Base-by-base conservation (phyloP, 2,888 invertebrate species). In the Ypsolopha sequella region DNA sequence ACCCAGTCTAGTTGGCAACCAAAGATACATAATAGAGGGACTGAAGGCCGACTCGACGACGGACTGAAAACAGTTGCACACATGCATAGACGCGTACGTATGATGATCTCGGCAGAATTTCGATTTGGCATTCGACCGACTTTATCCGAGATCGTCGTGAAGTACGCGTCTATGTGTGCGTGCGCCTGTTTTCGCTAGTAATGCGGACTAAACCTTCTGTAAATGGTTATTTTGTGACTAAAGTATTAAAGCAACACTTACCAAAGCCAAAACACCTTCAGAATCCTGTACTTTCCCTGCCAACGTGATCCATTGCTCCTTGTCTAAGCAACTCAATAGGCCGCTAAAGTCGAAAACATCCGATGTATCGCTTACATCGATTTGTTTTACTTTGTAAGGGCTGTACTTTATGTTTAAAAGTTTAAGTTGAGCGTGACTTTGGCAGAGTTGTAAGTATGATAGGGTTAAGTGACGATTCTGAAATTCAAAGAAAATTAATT, bases 361-460 rank as follows among this genome's bases (percentile, higher is more conserved):
- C 13, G 56, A 57, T 53, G 61, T 57, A 54, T 54, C 51, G 7
- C 55, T 51, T 14, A 24, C 45, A 6, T 53, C 46, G 2, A 55
- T n/a, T n/a, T 68, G 46, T 1, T 65, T 61, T 6, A 77, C 10
- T 57, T 80, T 80, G 1, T 65, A 62, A 58, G 77, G 74, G 57
- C 81, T 74, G 62, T 84, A 85, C 55, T 80, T 80, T 10, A 77
- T 56, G 41, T 85, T 82, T 0, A 87, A 61, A 0, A 87, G 60
- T 56, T 84, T 87, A 1, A 87, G 58, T 38, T 81, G 72, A 0
- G 72, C 66, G 45, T 73, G 72, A 52, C 70, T 75, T 10, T 70
- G 60, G 50, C 80, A 77, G 0, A 87, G 61, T 11, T 70, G 68
- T 1, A 87, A 59, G 52, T 79, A 86, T 3, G 81, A 63, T 9